Percentiles rank a stretch among this genome's conserved stretches.
Evolutionary conservation across 2,113 vertebrate genomes (phyloP).

Genomic region (Motacilla tschutschensis): DNA sequence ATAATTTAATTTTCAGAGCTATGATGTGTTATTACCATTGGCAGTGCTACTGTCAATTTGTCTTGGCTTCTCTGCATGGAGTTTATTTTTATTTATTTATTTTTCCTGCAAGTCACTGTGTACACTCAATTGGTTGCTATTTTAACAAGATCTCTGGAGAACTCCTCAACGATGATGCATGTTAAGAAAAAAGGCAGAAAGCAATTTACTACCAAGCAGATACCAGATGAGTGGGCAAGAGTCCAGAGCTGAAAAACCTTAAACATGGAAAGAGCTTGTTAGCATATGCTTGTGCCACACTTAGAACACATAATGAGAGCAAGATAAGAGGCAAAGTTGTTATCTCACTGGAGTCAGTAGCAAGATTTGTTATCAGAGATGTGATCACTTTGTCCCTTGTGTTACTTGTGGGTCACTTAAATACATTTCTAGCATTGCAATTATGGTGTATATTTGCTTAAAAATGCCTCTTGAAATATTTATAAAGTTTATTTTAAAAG

Average conservation of each 20-base stretch:
- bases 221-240: not conserved
- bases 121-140: conserved; percentile 55
- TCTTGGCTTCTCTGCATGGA: conserved; percentile 28
- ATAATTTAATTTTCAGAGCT: conserved; percentile 62
- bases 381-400: not conserved
- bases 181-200: conserved; percentile 39
- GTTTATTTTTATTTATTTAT: conserved; percentile 14
- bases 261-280: not conserved
- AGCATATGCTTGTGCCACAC: not conserved
- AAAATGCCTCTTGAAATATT: not conserved
- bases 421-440: not conserved
- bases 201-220: conserved; percentile 7
- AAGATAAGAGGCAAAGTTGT: not conserved
- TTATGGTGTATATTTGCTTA: not conserved
- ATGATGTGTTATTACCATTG: conserved; percentile 27
- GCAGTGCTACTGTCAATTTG: conserved; percentile 22
- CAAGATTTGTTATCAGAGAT: not conserved
- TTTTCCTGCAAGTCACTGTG: conserved; percentile 36
- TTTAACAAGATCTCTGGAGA: conserved; percentile 75
- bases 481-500: not conserved
- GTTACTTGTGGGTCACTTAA: not conserved
- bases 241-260: not conserved
- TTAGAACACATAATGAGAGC: not conserved
- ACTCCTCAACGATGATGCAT: conserved; percentile 32
- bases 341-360: not conserved